Conservation (phyloP, 2,797 vertebrate genomes). For the Diplodus puntazzo region DNA sequence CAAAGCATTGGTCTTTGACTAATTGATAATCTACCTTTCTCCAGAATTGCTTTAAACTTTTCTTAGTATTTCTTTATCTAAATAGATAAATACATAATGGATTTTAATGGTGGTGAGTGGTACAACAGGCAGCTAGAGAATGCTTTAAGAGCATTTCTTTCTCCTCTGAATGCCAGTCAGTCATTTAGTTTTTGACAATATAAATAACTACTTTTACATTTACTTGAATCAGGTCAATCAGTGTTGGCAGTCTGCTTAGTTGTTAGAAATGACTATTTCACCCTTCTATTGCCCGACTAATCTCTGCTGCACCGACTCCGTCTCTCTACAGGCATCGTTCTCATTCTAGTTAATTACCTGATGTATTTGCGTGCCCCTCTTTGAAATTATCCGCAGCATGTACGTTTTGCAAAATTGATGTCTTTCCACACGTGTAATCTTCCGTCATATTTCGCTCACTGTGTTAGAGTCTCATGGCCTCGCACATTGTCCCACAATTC, state of each 20-base stretch:
- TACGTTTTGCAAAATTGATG: conserved; percentile 25
- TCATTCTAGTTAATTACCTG: conserved; percentile 9
- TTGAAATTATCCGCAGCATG: conserved; percentile 11
- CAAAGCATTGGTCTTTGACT: too few relatives aligned
- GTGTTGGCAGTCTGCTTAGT: neutral
- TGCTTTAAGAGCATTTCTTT: neutral
- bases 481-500: conserved; percentile 12
- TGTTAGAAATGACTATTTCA: neutral
- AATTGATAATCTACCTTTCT: too few relatives aligned
- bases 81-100: too few relatives aligned
- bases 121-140: neutral
- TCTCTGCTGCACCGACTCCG: neutral
- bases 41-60: too few relatives aligned
- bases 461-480: neutral
- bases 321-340: conserved; percentile 19
- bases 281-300: neutral
- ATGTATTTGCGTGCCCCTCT: conserved; percentile 6
- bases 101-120: neutral
- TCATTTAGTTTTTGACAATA: neutral
- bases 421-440: conserved; percentile 5
- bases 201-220: neutral
- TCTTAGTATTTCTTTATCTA: too few relatives aligned
- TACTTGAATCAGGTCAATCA: neutral
- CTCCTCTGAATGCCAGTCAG: too few relatives aligned
- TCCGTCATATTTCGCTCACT: neutral